These are phyloP conservation scores for Loxodonta africana DNA, from an alignment of 2,113 vertebrate genomes.

Conservation along the genomic window DNA sequence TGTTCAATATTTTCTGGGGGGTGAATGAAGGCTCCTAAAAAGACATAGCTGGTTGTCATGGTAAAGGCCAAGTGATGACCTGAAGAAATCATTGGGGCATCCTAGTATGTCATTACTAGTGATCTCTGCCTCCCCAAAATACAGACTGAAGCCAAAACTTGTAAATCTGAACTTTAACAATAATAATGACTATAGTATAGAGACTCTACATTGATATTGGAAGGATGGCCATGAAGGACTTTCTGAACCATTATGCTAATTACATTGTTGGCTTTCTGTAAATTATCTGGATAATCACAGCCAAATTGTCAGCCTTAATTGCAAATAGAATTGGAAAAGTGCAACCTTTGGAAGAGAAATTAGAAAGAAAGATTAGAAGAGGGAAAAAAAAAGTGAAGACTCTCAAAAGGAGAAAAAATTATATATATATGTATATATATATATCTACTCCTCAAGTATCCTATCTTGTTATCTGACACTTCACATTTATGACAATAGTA, in stretches of 20 bases:
- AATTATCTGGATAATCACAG: constrained; percentile 59
- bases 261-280: constrained; percentile 24
- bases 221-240: neutral
- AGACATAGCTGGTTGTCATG: neutral
- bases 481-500: too few species aligned
- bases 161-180: constrained; percentile 21
- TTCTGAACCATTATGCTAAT: constrained; percentile 46
- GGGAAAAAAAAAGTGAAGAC: neutral
- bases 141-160: neutral
- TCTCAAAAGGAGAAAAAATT: neutral
- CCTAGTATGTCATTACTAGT: neutral
- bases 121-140: neutral
- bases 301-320: neutral
- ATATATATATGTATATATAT: neutral
- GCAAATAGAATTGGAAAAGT: neutral
- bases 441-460: neutral
- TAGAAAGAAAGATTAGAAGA: neutral
- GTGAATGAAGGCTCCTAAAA: neutral
- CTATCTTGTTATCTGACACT: too few species aligned
- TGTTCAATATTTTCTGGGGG: neutral
- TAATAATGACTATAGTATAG: neutral
- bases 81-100: neutral
- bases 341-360: neutral
- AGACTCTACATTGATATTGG: neutral
- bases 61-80: neutral